These are phyloP conservation scores for Microchirus variegatus DNA, from an alignment of 2,797 vertebrate species.

Conservation along the genomic window DNA sequence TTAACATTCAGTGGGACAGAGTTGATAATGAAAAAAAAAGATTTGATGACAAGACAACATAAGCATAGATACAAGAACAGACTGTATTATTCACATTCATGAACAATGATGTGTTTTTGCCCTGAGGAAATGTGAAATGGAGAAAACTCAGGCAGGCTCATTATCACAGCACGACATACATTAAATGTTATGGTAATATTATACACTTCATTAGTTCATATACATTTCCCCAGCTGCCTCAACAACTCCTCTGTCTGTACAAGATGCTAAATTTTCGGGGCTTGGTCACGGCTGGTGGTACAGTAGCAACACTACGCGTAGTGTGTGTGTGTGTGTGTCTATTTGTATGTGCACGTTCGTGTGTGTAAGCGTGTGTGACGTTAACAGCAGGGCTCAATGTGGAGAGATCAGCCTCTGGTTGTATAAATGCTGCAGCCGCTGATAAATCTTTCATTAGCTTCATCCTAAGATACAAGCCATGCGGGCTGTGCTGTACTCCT, in stretches of 20 bases:
- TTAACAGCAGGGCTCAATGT: constrained; percentile 82
- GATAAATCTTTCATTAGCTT: constrained; percentile 90
- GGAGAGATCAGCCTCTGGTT: constrained; percentile 85
- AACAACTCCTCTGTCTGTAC: constrained; percentile 76
- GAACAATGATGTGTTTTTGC: constrained; percentile 68
- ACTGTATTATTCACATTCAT: constrained; percentile 69
- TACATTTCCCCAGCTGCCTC: constrained; percentile 77
- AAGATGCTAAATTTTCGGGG: constrained; percentile 79
- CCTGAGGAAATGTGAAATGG: constrained; percentile 80
- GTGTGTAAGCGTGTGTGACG: constrained; percentile 71
- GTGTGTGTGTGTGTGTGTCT: constrained; percentile 58
- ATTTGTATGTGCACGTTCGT: constrained; percentile 56
- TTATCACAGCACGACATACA: constrained; percentile 83
- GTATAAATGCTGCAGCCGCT: constrained; percentile 86
- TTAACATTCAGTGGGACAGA: constrained; percentile 46
- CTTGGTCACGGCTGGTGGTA: constrained; percentile 79
- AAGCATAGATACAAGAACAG: constrained; percentile 47
- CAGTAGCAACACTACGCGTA: constrained; percentile 46
- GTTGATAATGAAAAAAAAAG: constrained; percentile 51
- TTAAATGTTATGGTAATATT: constrained; percentile 85
- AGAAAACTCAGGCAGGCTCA: constrained; percentile 76
- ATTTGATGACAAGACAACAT: constrained; percentile 59
- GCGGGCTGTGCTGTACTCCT: constrained; percentile 78
- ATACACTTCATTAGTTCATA: constrained; percentile 86
- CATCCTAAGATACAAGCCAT: constrained; percentile 83